Conservation (phyloP, 2,797 vertebrate genomes). For the Danionella dracula region DNA sequence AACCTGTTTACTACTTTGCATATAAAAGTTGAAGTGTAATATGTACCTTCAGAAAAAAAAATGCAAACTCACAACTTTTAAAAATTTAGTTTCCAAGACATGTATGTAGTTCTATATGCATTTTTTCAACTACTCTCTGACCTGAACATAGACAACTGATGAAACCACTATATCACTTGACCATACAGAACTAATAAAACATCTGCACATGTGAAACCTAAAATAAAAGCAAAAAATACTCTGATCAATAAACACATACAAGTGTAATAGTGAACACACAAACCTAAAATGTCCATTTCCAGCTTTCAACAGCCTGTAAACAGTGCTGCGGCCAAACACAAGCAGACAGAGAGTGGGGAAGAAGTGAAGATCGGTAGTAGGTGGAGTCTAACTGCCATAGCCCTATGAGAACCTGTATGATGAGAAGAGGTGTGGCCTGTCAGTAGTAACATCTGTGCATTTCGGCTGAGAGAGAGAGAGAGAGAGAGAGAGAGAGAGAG, state of each 20-base stretch:
- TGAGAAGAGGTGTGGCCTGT: slow-evolving; percentile 68
- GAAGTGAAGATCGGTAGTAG: slow-evolving; percentile 45
- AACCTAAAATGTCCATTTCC: neutral
- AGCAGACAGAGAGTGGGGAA: neutral
- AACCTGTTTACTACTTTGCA: no score
- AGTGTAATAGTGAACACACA: neutral
- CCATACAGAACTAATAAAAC: no score
- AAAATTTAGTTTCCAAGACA: no score
- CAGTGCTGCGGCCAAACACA: slow-evolving; percentile 35
- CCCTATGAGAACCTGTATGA: slow-evolving; percentile 69
- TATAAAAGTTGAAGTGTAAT: no score
- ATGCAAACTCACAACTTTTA: no score
- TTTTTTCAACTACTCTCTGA: no score
- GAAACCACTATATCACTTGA: no score
- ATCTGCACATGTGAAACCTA: no score
- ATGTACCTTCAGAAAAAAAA: no score
- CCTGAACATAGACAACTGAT: no score
- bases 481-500: slow-evolving; percentile 51
- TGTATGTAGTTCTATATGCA: no score
- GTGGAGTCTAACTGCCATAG: slow-evolving; percentile 54
- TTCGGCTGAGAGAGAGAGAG: slow-evolving; percentile 60
- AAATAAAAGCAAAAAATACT: no score
- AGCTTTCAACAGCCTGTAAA: slow-evolving; percentile 45
- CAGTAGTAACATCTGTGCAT: slow-evolving; percentile 70
- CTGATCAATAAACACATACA: neutral